phyloP scores from a whole-genome alignment of 2,888 invertebrate genomes.

The Gastracanthus pulcherrimus region DNA sequence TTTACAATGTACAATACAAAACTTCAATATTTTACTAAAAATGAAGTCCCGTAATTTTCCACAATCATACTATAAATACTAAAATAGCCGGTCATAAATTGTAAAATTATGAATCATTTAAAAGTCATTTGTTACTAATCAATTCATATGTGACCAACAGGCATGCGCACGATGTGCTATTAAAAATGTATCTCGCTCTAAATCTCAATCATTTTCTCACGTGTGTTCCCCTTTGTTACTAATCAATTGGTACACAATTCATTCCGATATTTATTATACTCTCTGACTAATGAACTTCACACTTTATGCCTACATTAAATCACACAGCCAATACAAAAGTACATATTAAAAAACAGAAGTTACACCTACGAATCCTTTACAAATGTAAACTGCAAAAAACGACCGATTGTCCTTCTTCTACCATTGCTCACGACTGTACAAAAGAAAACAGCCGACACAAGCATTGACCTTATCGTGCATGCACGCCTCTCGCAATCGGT shows the following conservation, averaged over 20 bases:
- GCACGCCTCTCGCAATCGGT: conserved; percentile 2
- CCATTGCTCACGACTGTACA: no score
- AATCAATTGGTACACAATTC: neutral
- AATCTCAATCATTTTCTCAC: neutral
- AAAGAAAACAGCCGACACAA: neutral
- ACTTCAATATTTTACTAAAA: no score
- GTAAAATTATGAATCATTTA: neutral
- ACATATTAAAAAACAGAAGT: no score
- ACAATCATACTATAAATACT: neutral
- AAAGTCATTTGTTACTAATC: neutral
- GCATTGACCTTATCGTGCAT: neutral
- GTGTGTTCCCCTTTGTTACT: neutral
- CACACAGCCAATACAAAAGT: no score
- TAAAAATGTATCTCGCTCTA: neutral
- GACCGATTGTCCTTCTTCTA: no score
- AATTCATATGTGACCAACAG: neutral
- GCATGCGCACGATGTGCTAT: neutral
- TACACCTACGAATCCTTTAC: no score
- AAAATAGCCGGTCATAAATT: neutral
- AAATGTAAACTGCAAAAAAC: no score
- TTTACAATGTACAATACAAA: no score
- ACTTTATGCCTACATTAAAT: no score
- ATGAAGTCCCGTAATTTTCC: neutral
- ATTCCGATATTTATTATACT: no score
- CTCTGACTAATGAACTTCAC: no score